These are phyloP conservation scores for Aphelenchoides fujianensis DNA, from an alignment of 1,140 invertebrate genomes.

Conservation along the genomic window DNA sequence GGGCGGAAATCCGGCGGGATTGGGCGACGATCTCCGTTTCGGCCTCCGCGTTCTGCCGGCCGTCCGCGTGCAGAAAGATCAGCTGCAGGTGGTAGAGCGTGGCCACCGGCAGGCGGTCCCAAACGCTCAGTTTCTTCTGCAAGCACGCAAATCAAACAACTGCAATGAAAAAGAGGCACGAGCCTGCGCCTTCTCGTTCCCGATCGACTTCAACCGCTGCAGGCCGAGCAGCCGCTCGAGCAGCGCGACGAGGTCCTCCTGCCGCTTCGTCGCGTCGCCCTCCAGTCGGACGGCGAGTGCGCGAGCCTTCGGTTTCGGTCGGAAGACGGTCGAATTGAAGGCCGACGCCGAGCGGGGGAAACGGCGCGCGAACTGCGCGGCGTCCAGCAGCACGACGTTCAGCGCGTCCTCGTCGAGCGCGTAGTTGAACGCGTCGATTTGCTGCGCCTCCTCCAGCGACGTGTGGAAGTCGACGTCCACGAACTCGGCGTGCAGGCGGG, in stretches of 20 bases:
- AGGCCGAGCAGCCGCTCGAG: neutral
- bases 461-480: neutral
- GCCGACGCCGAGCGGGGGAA: neutral
- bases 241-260: neutral
- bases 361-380: neutral
- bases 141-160: too few relatives aligned
- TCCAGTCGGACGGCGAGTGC: neutral
- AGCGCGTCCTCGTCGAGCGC: neutral
- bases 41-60: slow-evolving; percentile 9
- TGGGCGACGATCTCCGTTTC: neutral
- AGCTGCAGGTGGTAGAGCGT: slow-evolving; percentile 40
- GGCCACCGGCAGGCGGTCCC: slow-evolving; percentile 34
- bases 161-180: neutral
- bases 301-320: neutral
- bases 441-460: neutral
- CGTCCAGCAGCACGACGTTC: neutral
- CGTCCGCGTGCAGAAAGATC: slow-evolving; percentile 38
- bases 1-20: neutral
- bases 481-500: neutral
- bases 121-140: slow-evolving; percentile 29
- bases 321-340: neutral
- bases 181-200: neutral
- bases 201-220: slow-evolving; percentile 18
- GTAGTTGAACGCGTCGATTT: neutral
- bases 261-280: too few relatives aligned